Evolutionary conservation across 2,888 invertebrate genomes (phyloP).

Genomic region (Epirrhoe tristata): DNA sequence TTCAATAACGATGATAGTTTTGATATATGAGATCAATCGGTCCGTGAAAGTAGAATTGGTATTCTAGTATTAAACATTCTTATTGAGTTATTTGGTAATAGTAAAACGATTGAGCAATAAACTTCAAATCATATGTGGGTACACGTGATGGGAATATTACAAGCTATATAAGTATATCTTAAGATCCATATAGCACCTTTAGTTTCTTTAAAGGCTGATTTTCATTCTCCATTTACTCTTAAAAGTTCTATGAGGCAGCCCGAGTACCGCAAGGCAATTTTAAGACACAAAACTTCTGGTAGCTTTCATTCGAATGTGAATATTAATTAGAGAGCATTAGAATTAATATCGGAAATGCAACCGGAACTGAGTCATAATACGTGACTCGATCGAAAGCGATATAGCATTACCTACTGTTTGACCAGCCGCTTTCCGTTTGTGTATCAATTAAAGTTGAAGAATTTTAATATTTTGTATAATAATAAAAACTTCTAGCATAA

Average conservation of each 20-base stretch:
- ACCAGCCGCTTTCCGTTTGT: slow-evolving; percentile 21
- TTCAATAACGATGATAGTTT: slow-evolving; percentile 64
- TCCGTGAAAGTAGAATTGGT: slow-evolving; percentile 61
- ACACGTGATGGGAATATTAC: background rate
- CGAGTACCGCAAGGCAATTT: background rate
- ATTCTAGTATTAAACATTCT: slow-evolving; percentile 48
- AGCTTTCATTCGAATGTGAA: background rate
- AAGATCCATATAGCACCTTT: background rate
- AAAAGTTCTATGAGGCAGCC: no score
- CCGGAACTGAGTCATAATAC: slow-evolving; percentile 38
- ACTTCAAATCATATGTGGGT: background rate
- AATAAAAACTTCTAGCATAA: no score
- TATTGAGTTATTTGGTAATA: slow-evolving; percentile 16
- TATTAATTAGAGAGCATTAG: slow-evolving; percentile 7
- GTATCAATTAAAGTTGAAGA: no score
- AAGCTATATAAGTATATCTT: background rate
- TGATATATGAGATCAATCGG: slow-evolving; percentile 59
- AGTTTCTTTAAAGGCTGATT: no score
- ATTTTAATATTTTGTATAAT: no score
- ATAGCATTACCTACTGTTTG: background rate
- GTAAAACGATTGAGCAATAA: slow-evolving; percentile 2
- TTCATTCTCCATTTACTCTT: no score
- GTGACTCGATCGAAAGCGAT: slow-evolving; percentile 23
- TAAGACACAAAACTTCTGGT: background rate
- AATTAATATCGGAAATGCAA: slow-evolving; percentile 30